Conservation (phyloP, 2,888 invertebrate genomes). For the Dusona sp. region DNA sequence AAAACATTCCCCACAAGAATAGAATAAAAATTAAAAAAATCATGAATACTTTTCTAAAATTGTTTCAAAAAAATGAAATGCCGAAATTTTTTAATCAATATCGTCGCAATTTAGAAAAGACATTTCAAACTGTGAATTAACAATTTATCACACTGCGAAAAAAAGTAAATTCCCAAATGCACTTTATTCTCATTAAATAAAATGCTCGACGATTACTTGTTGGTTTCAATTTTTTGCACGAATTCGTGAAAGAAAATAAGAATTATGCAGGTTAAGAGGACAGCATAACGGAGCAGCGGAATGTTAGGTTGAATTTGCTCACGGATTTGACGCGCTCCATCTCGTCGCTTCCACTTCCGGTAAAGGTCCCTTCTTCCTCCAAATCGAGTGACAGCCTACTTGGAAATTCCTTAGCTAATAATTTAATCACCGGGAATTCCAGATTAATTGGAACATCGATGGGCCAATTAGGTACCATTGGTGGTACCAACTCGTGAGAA, state of each 20-base stretch:
- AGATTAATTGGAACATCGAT: slow-evolving; percentile 63
- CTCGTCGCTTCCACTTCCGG: slow-evolving; percentile 39
- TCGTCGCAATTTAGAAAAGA: neutral
- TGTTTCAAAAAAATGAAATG: neutral
- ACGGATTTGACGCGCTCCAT: slow-evolving; percentile 12
- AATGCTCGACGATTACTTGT: neutral
- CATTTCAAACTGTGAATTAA: neutral
- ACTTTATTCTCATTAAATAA: neutral
- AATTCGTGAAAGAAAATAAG: neutral
- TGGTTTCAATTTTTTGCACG: neutral
- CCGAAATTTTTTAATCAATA: neutral
- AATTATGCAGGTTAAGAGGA: neutral
- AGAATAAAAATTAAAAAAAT: neutral
- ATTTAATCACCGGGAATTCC: slow-evolving; percentile 64
- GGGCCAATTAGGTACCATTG: slow-evolving; percentile 59
- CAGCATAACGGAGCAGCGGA: neutral
- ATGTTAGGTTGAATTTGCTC: slow-evolving; percentile 48
- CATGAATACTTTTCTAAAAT: neutral
- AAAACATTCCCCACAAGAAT: neutral
- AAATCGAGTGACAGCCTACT: slow-evolving; percentile 35
- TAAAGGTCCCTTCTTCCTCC: slow-evolving; percentile 22
- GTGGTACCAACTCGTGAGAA: slow-evolving; percentile 39
- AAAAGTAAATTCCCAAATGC: neutral
- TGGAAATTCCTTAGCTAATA: slow-evolving; percentile 61
- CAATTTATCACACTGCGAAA: neutral